A percentile compares a stretch with the other conserved stretches of the same genome.
phyloP scores from a whole-genome alignment of 2,113 vertebrate species.

The Neoarius graeffei region DNA sequence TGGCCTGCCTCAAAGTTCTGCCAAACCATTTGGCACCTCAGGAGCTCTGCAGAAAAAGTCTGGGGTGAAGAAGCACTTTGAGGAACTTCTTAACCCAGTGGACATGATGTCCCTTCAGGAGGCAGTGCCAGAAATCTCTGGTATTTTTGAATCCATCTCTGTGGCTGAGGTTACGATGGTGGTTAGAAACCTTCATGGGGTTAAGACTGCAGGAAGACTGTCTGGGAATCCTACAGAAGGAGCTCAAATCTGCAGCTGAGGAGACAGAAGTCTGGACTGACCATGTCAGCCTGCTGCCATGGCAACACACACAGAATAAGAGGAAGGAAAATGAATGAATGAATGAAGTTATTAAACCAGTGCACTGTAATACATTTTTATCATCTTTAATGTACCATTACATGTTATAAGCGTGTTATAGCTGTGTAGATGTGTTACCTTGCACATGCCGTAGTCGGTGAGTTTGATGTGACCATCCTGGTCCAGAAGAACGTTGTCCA shows the following conservation, averaged over 20 bases:
- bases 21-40: not conserved
- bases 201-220: not conserved
- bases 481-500: conserved; percentile 97
- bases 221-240: not conserved
- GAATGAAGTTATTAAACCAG: not conserved
- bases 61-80: not conserved
- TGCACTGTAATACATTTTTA: not conserved
- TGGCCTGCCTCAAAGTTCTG: not conserved
- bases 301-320: not conserved
- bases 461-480: conserved; percentile 97
- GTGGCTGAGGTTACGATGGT: not conserved
- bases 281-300: not conserved
- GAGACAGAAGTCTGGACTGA: not conserved
- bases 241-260: not conserved
- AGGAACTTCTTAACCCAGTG: not conserved
- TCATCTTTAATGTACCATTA: not conserved
- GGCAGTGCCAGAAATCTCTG: not conserved
- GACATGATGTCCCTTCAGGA: not conserved
- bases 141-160: not conserved
- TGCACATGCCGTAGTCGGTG: conserved; percentile 99
- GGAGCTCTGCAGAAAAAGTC: not conserved
- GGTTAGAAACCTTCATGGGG: not conserved
- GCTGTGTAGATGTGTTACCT: conserved; percentile 70
- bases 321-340: not conserved
- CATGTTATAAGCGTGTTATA: not conserved